Conservation (phyloP, 2,888 invertebrate species). For the Hirtodrosophila confusa region DNA sequence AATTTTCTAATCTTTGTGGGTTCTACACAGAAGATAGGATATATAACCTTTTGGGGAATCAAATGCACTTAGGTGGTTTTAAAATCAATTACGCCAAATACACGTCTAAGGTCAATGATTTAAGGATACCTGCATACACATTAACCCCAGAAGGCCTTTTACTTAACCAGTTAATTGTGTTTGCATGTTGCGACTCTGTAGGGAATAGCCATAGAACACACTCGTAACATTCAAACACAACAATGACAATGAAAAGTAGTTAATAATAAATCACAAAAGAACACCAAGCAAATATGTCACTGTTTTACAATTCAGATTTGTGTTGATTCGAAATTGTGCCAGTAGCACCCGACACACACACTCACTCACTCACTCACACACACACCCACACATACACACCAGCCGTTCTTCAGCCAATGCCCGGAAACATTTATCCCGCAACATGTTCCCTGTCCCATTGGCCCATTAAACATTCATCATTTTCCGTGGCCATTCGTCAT, state of each 20-base stretch:
- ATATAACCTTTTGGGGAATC: too few species aligned
- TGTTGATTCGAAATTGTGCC: conserved; percentile 8
- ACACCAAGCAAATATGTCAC: conserved; percentile 19
- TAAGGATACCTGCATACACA: too few species aligned
- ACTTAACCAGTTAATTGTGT: too few species aligned
- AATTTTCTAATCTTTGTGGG: too few species aligned
- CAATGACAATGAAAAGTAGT: conserved; percentile 5
- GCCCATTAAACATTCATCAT: conserved; percentile 77
- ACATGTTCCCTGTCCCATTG: conserved; percentile 67
- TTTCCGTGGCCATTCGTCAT: conserved; percentile 72
- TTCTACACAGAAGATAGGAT: too few species aligned
- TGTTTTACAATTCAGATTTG: conserved; percentile 21
- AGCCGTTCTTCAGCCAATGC: conserved; percentile 13
- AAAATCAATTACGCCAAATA: too few species aligned
- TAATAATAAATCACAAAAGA: conserved; percentile 28
- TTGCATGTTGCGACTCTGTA: too few species aligned
- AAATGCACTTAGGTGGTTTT: too few species aligned
- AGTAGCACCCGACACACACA: conserved; percentile 3
- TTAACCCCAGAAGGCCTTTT: too few species aligned
- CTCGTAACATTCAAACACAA: not conserved
- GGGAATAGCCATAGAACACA: too few species aligned
- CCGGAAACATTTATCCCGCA: conserved; percentile 57
- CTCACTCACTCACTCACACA: conserved; percentile 6
- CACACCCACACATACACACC: conserved; percentile 4
- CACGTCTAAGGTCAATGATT: too few species aligned